A percentile compares a stretch with the other conserved stretches of the same genome.
These are phyloP conservation scores for Chaetophractus vellerosus DNA, from an alignment of 2,797 vertebrate species.

Conservation along the genomic window DNA sequence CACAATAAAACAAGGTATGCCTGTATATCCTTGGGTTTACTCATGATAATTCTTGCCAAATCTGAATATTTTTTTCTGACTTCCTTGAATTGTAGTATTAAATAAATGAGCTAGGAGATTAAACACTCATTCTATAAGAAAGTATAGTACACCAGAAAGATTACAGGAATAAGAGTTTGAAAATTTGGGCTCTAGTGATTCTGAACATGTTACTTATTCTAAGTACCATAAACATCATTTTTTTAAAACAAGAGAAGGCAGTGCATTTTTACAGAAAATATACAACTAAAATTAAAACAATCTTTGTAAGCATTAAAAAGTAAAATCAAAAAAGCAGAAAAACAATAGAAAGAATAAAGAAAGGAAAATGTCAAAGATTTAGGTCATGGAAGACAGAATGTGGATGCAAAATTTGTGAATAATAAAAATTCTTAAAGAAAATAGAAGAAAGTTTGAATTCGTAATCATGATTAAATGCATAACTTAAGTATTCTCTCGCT, in stretches of 20 bases:
- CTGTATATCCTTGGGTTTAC: background rate
- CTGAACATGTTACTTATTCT: background rate
- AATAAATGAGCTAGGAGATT: slow-evolving; percentile 1
- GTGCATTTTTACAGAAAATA: slow-evolving; percentile 51
- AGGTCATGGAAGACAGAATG: slow-evolving; percentile 28
- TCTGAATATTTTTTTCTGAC: background rate
- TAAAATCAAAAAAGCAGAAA: slow-evolving; percentile 39
- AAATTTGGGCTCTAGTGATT: background rate
- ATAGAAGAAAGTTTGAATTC: slow-evolving; percentile 45
- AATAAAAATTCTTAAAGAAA: slow-evolving; percentile 16
- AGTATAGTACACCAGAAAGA: background rate
- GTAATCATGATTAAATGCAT: slow-evolving; percentile 8
- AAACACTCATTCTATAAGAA: background rate
- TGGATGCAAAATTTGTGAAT: background rate
- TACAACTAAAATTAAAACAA: background rate
- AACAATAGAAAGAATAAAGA: slow-evolving; percentile 54
- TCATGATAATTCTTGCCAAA: background rate
- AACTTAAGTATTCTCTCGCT: slow-evolving; percentile 39
- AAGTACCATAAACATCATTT: background rate
- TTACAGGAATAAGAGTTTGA: background rate
- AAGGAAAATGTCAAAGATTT: slow-evolving; percentile 47
- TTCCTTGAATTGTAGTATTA: background rate
- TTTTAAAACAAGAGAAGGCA: background rate
- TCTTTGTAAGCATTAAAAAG: slow-evolving; percentile 6
- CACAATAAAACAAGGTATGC: too few relatives aligned